phyloP scores from a whole-genome alignment of 2,888 invertebrate species.

The Drosophila buzzatii region DNA sequence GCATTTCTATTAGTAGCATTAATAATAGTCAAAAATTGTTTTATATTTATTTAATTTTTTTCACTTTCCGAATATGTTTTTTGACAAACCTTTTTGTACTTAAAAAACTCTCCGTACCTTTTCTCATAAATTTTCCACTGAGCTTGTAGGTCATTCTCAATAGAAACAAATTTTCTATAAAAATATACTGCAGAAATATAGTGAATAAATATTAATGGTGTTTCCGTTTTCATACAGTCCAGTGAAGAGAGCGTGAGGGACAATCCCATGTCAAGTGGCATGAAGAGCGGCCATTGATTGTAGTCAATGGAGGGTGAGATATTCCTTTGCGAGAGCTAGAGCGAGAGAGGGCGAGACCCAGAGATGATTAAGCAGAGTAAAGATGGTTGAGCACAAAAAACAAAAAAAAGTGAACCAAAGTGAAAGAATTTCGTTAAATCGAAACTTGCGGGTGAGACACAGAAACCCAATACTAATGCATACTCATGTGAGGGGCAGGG shows the following conservation, averaged over 20 bases:
- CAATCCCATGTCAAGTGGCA: slow-evolving; percentile 23
- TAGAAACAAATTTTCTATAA: neutral
- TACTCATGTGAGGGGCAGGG: slow-evolving; percentile 17
- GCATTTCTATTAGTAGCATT: too few relatives aligned
- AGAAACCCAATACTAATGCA: slow-evolving; percentile 43
- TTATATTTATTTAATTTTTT: too few relatives aligned
- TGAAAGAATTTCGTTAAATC: slow-evolving; percentile 53
- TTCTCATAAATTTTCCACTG: neutral
- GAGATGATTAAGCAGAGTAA: slow-evolving; percentile 29
- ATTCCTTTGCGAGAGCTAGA: neutral
- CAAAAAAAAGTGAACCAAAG: slow-evolving; percentile 20
- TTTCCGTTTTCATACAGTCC: neutral
- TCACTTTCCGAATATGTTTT: too few relatives aligned
- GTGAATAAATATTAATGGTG: neutral
- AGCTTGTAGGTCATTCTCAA: neutral
- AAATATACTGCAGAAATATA: neutral
- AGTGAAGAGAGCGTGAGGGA: slow-evolving; percentile 6
- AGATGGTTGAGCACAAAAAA: slow-evolving; percentile 56
- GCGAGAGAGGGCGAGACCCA: slow-evolving; percentile 1
- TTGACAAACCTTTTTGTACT: too few relatives aligned
- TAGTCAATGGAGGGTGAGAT: slow-evolving; percentile 25
- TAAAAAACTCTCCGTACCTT: too few relatives aligned
- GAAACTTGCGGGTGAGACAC: slow-evolving; percentile 48
- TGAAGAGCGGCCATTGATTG: slow-evolving; percentile 37
- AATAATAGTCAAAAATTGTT: too few relatives aligned